phyloP scores from a whole-genome alignment of 2,888 invertebrate genomes.

The Conomelus anceps region DNA sequence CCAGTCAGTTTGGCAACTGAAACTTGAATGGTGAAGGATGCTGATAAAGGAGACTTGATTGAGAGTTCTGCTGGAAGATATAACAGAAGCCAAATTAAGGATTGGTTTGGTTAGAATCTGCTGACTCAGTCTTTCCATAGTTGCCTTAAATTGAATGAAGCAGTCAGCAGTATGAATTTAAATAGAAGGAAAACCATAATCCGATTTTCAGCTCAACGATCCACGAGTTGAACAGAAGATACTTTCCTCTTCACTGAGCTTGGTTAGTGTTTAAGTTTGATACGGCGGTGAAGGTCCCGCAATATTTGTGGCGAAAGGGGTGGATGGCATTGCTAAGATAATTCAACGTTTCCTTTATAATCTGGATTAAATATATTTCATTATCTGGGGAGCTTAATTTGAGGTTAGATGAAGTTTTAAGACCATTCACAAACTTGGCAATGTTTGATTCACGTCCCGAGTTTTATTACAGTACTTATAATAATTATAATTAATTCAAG shows the following conservation, averaged over 20 bases:
- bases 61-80: not conserved
- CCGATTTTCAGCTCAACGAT: not conserved
- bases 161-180: not conserved
- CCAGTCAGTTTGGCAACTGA: not conserved
- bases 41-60: not conserved
- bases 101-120: not conserved
- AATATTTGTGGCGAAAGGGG: not conserved
- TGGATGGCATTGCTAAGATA: not conserved
- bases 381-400: not conserved
- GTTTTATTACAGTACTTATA: not conserved
- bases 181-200: not conserved
- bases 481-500: too few species aligned
- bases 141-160: not conserved
- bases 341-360: not conserved
- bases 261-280: not conserved
- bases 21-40: not conserved
- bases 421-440: not conserved
- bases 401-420: not conserved
- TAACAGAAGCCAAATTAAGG: not conserved
- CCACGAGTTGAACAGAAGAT: not conserved
- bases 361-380: not conserved
- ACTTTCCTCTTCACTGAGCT: not conserved
- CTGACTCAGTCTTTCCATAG: not conserved
- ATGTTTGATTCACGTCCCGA: not conserved
- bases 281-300: not conserved